Percentiles rank a stretch among this genome's conserved stretches.
Evolutionary conservation across 2,888 invertebrate genomes (phyloP).

Genomic region (Drosophila mercatorum): DNA sequence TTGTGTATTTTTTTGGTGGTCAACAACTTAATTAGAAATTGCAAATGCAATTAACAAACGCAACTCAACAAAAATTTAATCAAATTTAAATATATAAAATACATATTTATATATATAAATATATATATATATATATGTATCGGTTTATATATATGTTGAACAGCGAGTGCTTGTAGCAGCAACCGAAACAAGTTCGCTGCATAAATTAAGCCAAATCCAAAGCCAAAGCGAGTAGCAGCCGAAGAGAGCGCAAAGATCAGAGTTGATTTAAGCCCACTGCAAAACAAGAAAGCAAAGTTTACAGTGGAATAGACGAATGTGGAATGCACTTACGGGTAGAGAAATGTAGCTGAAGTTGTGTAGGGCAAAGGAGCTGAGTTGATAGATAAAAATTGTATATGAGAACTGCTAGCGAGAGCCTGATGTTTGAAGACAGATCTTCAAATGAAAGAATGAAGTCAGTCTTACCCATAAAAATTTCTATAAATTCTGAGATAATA

Average conservation of each 20-base stretch:
- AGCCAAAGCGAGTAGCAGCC: conserved; percentile 30
- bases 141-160: conserved; percentile 14
- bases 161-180: conserved; percentile 31
- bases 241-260: conserved; percentile 44
- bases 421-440: too few relatives aligned
- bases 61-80: conserved; percentile 40
- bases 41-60: conserved; percentile 73
- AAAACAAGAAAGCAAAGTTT: conserved; percentile 32
- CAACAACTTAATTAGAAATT: conserved; percentile 75
- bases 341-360: too few relatives aligned
- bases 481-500: too few relatives aligned
- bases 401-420: too few relatives aligned
- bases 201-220: conserved; percentile 75
- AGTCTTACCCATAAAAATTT: too few relatives aligned
- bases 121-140: conserved; percentile 13
- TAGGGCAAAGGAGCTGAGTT: too few relatives aligned
- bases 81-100: conserved; percentile 44
- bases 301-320: neutral
- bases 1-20: conserved; percentile 44
- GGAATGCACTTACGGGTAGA: conserved; percentile 14
- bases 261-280: conserved; percentile 47
- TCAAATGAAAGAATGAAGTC: too few relatives aligned
- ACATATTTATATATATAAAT: conserved; percentile 21
- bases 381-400: too few relatives aligned
- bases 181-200: conserved; percentile 81